A percentile compares a stretch with the other conserved stretches of the same genome.
Evolutionary conservation across 2,797 vertebrate species (phyloP).

Genomic region (Sitta carolinensis): DNA sequence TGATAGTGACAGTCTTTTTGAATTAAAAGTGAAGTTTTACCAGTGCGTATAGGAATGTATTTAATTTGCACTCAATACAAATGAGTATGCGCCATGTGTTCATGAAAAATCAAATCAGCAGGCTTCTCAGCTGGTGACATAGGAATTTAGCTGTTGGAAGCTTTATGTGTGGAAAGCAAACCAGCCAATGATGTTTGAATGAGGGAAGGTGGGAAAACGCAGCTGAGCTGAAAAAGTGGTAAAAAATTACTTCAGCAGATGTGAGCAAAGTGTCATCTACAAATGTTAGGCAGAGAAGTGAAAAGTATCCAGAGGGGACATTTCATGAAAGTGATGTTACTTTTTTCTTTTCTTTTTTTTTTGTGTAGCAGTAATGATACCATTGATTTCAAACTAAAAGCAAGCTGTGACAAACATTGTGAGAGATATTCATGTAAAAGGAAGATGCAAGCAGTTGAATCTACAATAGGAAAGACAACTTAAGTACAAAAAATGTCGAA

Average conservation of each 20-base stretch:
- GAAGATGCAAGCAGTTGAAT: neutral
- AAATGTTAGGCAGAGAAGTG: neutral
- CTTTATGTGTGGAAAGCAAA: neutral
- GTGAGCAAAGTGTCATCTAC: neutral
- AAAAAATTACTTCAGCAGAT: neutral
- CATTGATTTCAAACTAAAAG: neutral
- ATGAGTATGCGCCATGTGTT: neutral
- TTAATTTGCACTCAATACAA: conserved; percentile 20
- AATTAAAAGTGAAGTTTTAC: neutral
- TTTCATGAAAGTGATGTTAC: neutral
- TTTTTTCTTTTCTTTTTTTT: neutral
- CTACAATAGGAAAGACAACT: neutral
- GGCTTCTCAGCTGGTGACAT: conserved; percentile 17
- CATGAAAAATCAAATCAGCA: conserved; percentile 14
- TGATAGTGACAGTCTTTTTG: neutral
- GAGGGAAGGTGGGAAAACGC: neutral
- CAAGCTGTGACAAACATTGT: neutral
- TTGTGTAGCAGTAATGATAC: neutral
- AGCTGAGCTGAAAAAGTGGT: neutral
- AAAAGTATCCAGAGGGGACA: neutral
- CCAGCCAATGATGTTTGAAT: neutral
- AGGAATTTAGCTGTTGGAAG: conserved; percentile 2
- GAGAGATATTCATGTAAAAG: neutral
- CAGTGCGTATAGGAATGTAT: neutral
- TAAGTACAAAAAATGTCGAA: neutral